Conservation (phyloP, 2,797 vertebrate genomes). For the Notamacropus eugenii region DNA sequence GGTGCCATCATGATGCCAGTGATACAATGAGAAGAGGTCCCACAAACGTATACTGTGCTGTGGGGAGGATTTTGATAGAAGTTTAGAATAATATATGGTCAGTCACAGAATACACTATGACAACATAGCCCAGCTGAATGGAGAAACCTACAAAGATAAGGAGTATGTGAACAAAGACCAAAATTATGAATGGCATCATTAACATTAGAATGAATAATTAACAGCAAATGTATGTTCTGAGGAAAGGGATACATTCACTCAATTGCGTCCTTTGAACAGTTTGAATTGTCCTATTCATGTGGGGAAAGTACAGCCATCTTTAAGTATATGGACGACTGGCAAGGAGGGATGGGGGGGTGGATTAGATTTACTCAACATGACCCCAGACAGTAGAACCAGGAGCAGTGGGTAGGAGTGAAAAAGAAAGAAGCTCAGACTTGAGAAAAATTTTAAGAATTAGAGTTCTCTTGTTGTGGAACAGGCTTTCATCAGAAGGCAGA, state of each 20-base stretch:
- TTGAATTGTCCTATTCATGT: slow-evolving; percentile 17
- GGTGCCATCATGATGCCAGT: background rate
- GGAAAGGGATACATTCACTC: background rate
- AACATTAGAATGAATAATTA: background rate
- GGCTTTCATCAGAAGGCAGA: background rate
- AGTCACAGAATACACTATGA: slow-evolving; percentile 20
- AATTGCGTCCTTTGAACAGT: background rate
- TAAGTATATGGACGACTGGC: background rate
- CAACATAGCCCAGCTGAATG: background rate
- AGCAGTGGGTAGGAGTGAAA: background rate
- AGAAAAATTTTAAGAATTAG: background rate
- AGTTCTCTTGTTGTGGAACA: background rate
- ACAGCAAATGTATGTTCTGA: slow-evolving; percentile 3
- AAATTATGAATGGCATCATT: slow-evolving; percentile 1
- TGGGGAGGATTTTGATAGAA: background rate
- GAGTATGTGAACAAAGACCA: background rate
- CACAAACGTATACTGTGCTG: background rate
- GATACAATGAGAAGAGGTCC: background rate
- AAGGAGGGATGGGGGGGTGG: background rate
- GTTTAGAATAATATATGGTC: background rate
- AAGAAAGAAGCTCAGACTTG: background rate
- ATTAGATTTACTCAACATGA: background rate
- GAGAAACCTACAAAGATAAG: slow-evolving; percentile 11
- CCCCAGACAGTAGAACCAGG: background rate
- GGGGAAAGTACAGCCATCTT: background rate